Evolutionary conservation across 2,888 invertebrate genomes (phyloP).

Genomic region (Drosophila falleni): DNA sequence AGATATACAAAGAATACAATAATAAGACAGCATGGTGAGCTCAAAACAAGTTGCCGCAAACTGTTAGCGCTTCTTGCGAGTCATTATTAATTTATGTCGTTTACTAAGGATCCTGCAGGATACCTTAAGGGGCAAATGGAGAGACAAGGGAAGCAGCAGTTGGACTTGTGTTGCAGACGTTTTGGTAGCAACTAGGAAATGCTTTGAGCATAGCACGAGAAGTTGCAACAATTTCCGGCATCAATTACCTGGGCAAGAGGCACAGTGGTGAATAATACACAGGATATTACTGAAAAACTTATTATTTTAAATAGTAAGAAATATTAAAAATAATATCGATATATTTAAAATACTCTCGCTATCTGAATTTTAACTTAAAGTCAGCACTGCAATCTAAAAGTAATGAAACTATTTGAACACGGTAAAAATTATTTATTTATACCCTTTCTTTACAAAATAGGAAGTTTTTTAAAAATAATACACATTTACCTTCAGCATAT

Average conservation of each 20-base stretch:
- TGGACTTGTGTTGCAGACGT: conserved; percentile 35
- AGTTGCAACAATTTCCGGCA: conserved; percentile 67
- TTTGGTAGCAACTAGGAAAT: conserved; percentile 20
- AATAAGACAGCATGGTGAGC: conserved; percentile 33
- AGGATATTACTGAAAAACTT: not conserved
- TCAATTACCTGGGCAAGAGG: conserved; percentile 45
- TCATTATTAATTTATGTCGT: conserved; percentile 66
- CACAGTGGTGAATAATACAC: conserved; percentile 27
- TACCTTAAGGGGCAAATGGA: not conserved
- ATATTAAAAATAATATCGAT: not conserved
- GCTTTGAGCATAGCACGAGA: conserved; percentile 20
- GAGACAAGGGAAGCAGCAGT: conserved; percentile 10
- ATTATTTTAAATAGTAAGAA: not conserved
- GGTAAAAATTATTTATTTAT: too few species aligned
- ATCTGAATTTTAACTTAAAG: not conserved
- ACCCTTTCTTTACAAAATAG: too few species aligned
- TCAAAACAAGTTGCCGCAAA: conserved; percentile 51
- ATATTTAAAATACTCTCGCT: not conserved
- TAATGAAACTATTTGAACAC: not conserved
- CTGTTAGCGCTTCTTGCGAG: conserved; percentile 51
- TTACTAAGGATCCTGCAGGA: conserved; percentile 49
- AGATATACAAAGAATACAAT: conserved; percentile 30
- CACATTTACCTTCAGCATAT: too few species aligned
- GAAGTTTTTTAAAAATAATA: not conserved
- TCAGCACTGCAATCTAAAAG: not conserved